Evolutionary conservation across 2,888 invertebrate species (phyloP).

Genomic region (Euplexia lucipara): DNA sequence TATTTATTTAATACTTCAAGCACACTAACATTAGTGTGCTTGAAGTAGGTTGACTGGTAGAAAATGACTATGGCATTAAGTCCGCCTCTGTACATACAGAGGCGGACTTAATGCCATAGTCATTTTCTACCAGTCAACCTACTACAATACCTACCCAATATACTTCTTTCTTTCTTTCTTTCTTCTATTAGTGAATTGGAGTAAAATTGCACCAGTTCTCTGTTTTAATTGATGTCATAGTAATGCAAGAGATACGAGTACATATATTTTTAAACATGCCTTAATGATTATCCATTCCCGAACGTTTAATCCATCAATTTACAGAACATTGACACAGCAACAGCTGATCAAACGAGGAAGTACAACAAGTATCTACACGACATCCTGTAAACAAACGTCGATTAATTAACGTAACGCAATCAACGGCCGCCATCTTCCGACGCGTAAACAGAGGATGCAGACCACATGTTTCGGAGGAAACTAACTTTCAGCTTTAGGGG

Average conservation of each 20-base stretch:
- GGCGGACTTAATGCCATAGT: no score
- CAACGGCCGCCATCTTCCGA: constrained; percentile 25
- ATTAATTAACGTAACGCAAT: constrained; percentile 50
- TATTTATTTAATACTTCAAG: no score
- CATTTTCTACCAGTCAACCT: no score
- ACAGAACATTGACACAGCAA: constrained; percentile 3
- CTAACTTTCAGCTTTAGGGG: constrained; percentile 30
- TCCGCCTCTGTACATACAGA: no score
- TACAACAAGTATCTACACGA: constrained; percentile 13
- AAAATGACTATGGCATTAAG: no score
- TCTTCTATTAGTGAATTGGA: background rate
- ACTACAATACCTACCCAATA: no score
- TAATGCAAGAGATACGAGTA: no score
- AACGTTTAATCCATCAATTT: background rate
- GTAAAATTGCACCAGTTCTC: background rate
- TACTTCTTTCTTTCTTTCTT: no score
- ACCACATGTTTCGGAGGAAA: constrained; percentile 42
- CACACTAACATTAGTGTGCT: no score
- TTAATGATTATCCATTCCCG: no score
- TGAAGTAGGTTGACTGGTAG: no score
- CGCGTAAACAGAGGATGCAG: constrained; percentile 33
- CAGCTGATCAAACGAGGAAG: constrained; percentile 37
- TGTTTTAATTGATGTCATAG: background rate
- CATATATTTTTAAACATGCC: no score
- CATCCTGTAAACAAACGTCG: constrained; percentile 32